A percentile compares a stretch with the other conserved stretches of the same genome.
Evolutionary conservation across 2,113 vertebrate genomes (phyloP).

Genomic region (Lasiurus cinereus): DNA sequence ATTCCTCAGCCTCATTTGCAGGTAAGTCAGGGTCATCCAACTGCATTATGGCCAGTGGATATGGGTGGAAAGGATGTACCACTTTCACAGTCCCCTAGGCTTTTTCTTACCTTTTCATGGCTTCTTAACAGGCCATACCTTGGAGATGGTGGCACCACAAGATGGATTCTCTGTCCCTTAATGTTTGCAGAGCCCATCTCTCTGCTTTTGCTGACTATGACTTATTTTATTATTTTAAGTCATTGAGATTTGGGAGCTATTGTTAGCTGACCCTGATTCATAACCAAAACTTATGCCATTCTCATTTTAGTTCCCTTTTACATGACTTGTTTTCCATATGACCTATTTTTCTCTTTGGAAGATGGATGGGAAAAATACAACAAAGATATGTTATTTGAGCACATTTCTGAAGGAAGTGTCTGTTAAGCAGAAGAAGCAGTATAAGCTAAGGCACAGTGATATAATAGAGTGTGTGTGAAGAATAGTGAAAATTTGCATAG

Average conservation of each 20-base stretch:
- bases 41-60: neutral
- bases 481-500: neutral
- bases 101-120: neutral
- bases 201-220: slow-evolving; percentile 22
- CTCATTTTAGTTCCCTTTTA: neutral
- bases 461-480: neutral
- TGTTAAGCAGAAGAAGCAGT: neutral
- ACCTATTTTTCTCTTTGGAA: slow-evolving; percentile 15
- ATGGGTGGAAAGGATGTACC: neutral
- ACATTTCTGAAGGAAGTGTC: neutral
- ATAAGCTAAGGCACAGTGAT: neutral
- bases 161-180: neutral
- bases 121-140: neutral
- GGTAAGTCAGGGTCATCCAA: neutral
- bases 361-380: neutral
- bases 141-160: neutral
- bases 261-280: neutral
- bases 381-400: neutral
- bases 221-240: neutral
- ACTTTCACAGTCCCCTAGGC: neutral
- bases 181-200: neutral
- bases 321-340: slow-evolving; percentile 5
- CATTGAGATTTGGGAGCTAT: neutral
- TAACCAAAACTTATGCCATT: neutral
- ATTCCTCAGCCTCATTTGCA: neutral